Evolutionary conservation across 2,888 invertebrate species (phyloP), one percentile per base, ranked within the genome.

Genomic region (Dilophus febrilis): DNA sequence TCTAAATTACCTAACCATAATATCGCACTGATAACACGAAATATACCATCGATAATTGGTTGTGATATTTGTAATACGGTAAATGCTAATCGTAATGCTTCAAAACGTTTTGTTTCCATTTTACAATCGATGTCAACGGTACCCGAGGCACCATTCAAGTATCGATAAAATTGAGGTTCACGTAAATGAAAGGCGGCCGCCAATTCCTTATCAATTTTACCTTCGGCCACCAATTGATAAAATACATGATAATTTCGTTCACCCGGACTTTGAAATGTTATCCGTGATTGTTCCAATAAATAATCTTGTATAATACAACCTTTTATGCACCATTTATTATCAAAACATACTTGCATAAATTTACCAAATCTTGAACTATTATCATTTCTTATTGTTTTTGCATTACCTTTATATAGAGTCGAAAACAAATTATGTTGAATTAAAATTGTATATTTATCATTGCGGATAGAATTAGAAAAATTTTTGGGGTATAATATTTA

Each of bases 361-460:
- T 91, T 90, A n/a, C 91, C 91, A 61, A 91, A 91, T 10, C 91
- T 72, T 30, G 86, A 86, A 12, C 88, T 88, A 61, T 91, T 91
- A 63, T 91, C 90, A 56, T 91, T 91, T 35, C 90, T 72, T 11
- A 90, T 83, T 1, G 91, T 91, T 64, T 87, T 90, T 2, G 90
- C 90, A 64, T 91, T 91, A 40, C 88, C 88, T 88, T 57, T 27
- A 57, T 17, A n/a, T n/a, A n/a, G n/a, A n/a, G n/a, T n/a, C n/a
- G n/a, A n/a, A n/a, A n/a, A n/a, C n/a, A n/a, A n/a, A n/a, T n/a
- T n/a, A n/a, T n/a, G n/a, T n/a, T n/a, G n/a, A n/a, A n/a, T n/a
- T n/a, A n/a, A n/a, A n/a, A n/a, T n/a, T n/a, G n/a, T n/a, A n/a
- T n/a, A n/a, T n/a, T n/a, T n/a, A n/a, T n/a, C n/a, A n/a, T n/a